phyloP scores from a whole-genome alignment of 2,888 invertebrate species.

The Physocephala rufipes region DNA sequence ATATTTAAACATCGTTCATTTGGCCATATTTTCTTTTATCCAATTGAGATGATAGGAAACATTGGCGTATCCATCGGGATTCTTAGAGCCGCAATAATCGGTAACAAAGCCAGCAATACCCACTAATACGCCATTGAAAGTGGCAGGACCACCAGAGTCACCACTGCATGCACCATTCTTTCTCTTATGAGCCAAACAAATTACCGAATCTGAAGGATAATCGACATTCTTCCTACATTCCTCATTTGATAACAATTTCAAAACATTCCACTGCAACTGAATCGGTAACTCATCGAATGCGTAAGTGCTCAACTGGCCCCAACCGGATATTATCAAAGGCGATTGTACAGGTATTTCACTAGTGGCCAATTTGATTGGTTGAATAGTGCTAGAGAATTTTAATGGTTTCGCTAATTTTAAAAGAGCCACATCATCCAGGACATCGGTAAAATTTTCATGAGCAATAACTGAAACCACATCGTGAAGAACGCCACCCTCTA shows the following conservation, averaged over 20 bases:
- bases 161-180: conserved; percentile 59
- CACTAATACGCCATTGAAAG: conserved; percentile 51
- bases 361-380: conserved; percentile 47
- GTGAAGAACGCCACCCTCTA: conserved; percentile 50
- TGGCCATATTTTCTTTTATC: conserved; percentile 44
- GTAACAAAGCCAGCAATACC: conserved; percentile 59
- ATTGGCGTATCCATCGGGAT: conserved; percentile 60
- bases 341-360: conserved; percentile 41
- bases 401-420: conserved; percentile 45
- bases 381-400: conserved; percentile 45
- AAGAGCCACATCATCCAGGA: conserved; percentile 51
- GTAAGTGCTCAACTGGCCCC: conserved; percentile 46
- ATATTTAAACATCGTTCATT: conserved; percentile 31
- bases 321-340: conserved; percentile 51
- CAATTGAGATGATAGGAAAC: conserved; percentile 47
- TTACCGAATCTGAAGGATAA: conserved; percentile 42
- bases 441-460: conserved; percentile 48
- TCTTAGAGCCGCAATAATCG: conserved; percentile 52
- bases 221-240: conserved; percentile 44
- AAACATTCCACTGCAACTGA: conserved; percentile 51
- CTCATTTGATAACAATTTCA: conserved; percentile 46
- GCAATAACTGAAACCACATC: conserved; percentile 47
- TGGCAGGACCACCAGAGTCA: conserved; percentile 63
- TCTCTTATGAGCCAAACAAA: conserved; percentile 51
- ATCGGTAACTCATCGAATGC: conserved; percentile 51